These are phyloP conservation scores for Archocentrus centrarchus DNA, from an alignment of 2,113 vertebrate genomes.

Conservation along the genomic window DNA sequence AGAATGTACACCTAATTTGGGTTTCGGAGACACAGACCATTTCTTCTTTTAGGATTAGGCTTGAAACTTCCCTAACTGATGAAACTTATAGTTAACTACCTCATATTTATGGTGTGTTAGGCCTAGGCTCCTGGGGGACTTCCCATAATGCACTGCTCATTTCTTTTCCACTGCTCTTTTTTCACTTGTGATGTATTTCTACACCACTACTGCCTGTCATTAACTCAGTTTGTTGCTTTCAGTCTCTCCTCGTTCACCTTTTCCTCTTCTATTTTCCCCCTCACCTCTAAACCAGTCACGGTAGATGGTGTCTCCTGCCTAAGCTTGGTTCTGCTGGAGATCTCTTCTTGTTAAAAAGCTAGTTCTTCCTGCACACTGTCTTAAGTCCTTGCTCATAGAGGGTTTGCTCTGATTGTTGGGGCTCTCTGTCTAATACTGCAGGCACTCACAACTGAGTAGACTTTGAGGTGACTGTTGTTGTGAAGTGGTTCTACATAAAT, in stretches of 20 bases:
- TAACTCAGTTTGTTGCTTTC: not conserved
- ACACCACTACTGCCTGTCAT: not conserved
- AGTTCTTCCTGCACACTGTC: not conserved
- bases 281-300: not conserved
- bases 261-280: not conserved
- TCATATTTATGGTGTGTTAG: too few species aligned
- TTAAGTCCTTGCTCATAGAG: not conserved
- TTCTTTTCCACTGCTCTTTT: not conserved
- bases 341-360: not conserved
- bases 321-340: not conserved
- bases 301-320: not conserved
- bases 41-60: too few species aligned
- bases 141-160: not conserved
- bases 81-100: too few species aligned
- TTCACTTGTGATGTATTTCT: too few species aligned
- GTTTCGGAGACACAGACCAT: too few species aligned
- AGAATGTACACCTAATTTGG: too few species aligned
- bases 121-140: too few species aligned
- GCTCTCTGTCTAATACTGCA: not conserved
- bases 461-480: not conserved
- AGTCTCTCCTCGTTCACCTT: not conserved
- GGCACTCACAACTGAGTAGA: not conserved
- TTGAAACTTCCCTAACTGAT: too few species aligned
- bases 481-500: not conserved
- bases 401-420: not conserved